Percentiles rank a stretch among this genome's conserved stretches.
Evolutionary conservation across 2,113 vertebrate species (phyloP).

Genomic region (Myxocyprinus asiaticus): DNA sequence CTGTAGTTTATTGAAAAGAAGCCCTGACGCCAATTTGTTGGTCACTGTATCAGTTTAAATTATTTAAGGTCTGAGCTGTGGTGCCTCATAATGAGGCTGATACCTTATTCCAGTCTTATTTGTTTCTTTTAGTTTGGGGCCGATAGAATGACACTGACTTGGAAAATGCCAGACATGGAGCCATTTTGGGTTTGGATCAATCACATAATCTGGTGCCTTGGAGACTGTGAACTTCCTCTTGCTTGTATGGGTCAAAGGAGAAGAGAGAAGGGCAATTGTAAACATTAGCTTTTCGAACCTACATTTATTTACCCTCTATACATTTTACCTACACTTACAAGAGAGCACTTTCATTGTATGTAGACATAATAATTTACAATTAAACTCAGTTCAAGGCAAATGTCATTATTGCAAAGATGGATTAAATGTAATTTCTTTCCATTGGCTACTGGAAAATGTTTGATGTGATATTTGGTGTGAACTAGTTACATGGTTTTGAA

Average conservation of each 20-base stretch:
- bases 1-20: conserved; percentile 4
- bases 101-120: conserved; percentile 29
- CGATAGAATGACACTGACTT: conserved; percentile 24
- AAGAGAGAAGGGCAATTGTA: conserved; percentile 19
- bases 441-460: not conserved
- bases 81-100: conserved; percentile 45
- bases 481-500: too few relatives aligned
- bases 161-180: conserved; percentile 53
- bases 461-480: not conserved
- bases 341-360: conserved; percentile 7
- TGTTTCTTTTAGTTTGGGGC: conserved; percentile 44
- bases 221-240: conserved; percentile 47
- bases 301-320: conserved; percentile 23
- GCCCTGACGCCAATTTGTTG: conserved; percentile 34
- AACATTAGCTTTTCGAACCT: conserved; percentile 35
- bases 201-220: conserved; percentile 42
- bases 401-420: conserved; percentile 22
- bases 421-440: not conserved
- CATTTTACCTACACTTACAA: not conserved
- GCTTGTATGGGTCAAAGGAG: conserved; percentile 11
- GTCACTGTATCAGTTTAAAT: conserved; percentile 52
- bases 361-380: conserved; percentile 38
- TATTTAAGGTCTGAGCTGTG: conserved; percentile 41
- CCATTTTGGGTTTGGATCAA: conserved; percentile 48
- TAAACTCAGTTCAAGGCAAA: conserved; percentile 41